Conservation (phyloP, 2,113 vertebrate genomes). For the Rhizomys pruinosus region DNA sequence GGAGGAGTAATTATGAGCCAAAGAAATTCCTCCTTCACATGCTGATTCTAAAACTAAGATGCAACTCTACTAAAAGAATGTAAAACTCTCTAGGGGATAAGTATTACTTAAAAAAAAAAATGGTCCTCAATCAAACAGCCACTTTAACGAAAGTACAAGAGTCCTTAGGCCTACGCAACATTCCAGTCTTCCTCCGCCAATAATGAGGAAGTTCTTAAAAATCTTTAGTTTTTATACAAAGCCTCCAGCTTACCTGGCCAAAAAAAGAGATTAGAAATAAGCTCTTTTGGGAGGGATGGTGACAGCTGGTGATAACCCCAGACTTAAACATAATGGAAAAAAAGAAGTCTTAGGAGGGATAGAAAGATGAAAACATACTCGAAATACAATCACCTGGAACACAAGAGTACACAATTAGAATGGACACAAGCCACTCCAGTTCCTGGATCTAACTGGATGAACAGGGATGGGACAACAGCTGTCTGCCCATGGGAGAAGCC, state of each 20-base stretch:
- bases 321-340: background rate
- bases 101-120: background rate
- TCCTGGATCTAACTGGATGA: background rate
- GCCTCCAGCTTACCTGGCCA: background rate
- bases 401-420: background rate
- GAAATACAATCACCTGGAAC: background rate
- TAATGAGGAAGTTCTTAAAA: background rate
- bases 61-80: background rate
- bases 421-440: background rate
- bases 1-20: background rate
- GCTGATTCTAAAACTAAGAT: constrained; percentile 26
- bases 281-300: background rate
- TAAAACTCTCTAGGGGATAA: constrained; percentile 36
- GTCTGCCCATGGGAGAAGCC: background rate
- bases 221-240: background rate
- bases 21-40: background rate
- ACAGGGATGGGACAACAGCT: background rate
- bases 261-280: background rate
- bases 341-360: background rate
- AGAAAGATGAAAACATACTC: background rate
- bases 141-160: background rate
- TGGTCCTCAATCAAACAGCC: background rate
- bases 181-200: background rate
- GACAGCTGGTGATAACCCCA: background rate
- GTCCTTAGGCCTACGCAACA: background rate